Percentiles rank a stretch among this genome's conserved stretches.
Conservation (phyloP, 2,888 invertebrate species). For the Hofmannophila pseudospretella region DNA sequence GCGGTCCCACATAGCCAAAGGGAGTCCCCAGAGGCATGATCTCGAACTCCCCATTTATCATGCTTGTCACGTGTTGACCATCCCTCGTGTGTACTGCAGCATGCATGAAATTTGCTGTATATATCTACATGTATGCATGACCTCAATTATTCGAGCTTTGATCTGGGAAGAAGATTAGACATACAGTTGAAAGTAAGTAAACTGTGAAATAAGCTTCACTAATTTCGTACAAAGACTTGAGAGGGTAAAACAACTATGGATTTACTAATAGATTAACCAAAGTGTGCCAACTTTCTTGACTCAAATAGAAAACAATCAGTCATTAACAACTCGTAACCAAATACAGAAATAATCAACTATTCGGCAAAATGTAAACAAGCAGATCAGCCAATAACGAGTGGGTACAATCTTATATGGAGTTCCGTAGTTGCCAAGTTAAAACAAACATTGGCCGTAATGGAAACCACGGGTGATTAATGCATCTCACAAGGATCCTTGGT, state of each 20-base stretch:
- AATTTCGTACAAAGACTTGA: too few species aligned
- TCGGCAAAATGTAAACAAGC: slow-evolving; percentile 22
- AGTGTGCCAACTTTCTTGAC: background rate
- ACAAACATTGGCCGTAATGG: slow-evolving; percentile 42
- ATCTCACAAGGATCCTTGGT: slow-evolving; percentile 27
- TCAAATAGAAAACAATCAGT: slow-evolving; percentile 3
- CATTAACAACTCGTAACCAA: slow-evolving; percentile 12
- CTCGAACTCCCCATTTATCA: slow-evolving; percentile 72
- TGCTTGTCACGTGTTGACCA: slow-evolving; percentile 76
- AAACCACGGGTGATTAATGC: slow-evolving; percentile 41
- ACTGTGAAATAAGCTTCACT: background rate
- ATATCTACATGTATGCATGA: background rate
- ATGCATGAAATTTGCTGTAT: slow-evolving; percentile 27
- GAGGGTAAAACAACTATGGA: too few species aligned
- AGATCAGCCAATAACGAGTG: slow-evolving; percentile 18
- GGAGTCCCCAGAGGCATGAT: slow-evolving; percentile 70
- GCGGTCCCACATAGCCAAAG: slow-evolving; percentile 50
- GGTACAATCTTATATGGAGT: slow-evolving; percentile 27
- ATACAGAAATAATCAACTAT: slow-evolving; percentile 19
- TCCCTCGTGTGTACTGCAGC: slow-evolving; percentile 64
- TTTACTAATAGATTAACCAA: background rate
- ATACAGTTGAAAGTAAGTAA: background rate
- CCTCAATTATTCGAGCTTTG: too few species aligned
- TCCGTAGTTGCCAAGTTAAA: slow-evolving; percentile 37
- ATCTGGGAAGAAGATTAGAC: too few species aligned